phyloP scores from a whole-genome alignment of 2,797 vertebrate species.

The Anguilla marmorata region DNA sequence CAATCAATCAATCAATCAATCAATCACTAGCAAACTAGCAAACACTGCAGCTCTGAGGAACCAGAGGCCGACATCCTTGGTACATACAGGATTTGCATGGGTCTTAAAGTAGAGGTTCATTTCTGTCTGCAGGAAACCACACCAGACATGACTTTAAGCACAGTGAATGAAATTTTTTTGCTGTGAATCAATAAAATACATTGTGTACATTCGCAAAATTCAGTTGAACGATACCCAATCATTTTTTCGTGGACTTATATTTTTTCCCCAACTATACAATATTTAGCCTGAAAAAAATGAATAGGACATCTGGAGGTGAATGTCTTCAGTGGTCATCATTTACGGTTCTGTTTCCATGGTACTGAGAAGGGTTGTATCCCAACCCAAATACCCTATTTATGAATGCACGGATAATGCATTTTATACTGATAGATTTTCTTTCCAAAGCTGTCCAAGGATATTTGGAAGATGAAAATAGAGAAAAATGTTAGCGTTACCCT shows the following conservation, averaged over 20 bases:
- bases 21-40: neutral
- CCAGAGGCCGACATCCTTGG: neutral
- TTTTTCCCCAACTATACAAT: too few relatives aligned
- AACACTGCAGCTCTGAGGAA: neutral
- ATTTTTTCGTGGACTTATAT: neutral
- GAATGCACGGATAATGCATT: neutral
- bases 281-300: too few relatives aligned
- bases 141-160: neutral
- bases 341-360: neutral
- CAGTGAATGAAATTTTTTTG: neutral
- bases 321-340: neutral
- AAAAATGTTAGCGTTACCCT: neutral
- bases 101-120: neutral
- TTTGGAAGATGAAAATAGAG: neutral
- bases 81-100: neutral
- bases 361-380: neutral
- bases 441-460: conserved; percentile 2
- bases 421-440: neutral
- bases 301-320: neutral
- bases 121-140: too few relatives aligned
- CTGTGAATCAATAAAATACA: neutral
- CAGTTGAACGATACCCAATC: neutral
- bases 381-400: neutral
- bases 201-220: neutral
- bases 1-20: too few relatives aligned